Conservation (phyloP, 1,140 invertebrate species). For the Bombus balteatus region DNA sequence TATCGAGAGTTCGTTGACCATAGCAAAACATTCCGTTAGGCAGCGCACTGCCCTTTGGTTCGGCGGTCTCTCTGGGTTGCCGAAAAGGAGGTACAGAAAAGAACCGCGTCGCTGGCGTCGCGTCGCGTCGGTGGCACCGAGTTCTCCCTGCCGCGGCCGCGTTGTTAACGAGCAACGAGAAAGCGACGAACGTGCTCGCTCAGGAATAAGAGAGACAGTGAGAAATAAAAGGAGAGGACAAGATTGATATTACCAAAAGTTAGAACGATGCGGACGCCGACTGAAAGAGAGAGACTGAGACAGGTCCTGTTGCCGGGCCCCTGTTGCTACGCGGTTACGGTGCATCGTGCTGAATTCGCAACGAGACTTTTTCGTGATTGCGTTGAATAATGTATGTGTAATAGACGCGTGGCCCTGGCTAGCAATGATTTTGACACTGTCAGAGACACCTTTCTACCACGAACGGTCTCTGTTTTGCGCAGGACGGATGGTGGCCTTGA, state of each 20-base stretch:
- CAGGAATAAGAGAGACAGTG: constrained; percentile 41
- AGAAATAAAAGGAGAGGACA: constrained; percentile 43
- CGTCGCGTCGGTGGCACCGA: constrained; percentile 5
- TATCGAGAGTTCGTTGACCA: constrained; percentile 39
- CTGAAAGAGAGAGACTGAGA: constrained; percentile 51
- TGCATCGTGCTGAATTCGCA: constrained; percentile 77
- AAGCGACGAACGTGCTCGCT: constrained; percentile 49
- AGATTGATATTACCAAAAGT: constrained; percentile 15
- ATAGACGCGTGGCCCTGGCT: constrained; percentile 64
- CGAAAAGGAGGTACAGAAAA: constrained; percentile 37
- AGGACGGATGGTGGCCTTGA: constrained; percentile 58
- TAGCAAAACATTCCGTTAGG: constrained; percentile 49
- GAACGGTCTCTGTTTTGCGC: constrained; percentile 20
- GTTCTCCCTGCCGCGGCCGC: constrained; percentile 10
- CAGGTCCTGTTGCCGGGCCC: constrained; percentile 67
- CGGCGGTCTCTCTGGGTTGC: background rate
- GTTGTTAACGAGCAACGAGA: constrained; percentile 65
- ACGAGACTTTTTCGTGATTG: constrained; percentile 70
- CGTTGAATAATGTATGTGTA: constrained; percentile 76
- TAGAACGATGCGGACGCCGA: constrained; percentile 22
- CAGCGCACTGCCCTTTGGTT: background rate
- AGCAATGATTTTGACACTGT: constrained; percentile 43
- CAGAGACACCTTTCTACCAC: constrained; percentile 9
- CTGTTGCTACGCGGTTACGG: constrained; percentile 76
- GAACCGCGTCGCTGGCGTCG: constrained; percentile 15